phyloP scores from a whole-genome alignment of 2,113 vertebrate species.

The Prunella himalayana region DNA sequence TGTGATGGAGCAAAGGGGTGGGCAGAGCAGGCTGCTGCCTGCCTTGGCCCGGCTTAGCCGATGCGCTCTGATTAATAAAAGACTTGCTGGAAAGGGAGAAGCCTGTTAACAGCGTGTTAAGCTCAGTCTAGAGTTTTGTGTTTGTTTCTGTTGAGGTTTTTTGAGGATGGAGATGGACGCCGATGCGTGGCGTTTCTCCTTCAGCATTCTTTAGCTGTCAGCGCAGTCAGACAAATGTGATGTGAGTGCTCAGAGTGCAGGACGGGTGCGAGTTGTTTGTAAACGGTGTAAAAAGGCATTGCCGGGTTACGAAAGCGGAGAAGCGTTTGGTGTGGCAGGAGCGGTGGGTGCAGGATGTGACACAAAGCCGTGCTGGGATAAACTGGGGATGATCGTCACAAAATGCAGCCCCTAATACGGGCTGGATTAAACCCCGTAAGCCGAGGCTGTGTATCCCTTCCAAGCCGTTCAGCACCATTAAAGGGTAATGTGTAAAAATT shows the following conservation, averaged over 20 bases:
- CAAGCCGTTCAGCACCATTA: neutral
- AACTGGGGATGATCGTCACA: neutral
- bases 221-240: neutral
- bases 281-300: rapidly evolving
- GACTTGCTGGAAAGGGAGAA: neutral
- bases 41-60: neutral
- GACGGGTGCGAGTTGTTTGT: neutral
- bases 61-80: neutral
- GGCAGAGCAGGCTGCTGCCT: neutral
- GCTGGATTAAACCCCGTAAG: neutral
- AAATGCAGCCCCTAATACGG: neutral
- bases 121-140: neutral
- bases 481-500: neutral
- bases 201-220: neutral
- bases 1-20: neutral
- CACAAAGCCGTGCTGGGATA: neutral
- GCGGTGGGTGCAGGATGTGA: neutral
- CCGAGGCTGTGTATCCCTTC: neutral
- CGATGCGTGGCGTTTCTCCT: neutral
- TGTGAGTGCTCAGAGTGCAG: rapidly evolving
- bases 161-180: neutral
- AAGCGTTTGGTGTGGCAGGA: rapidly evolving
- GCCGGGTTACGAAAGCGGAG: neutral
- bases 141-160: neutral
- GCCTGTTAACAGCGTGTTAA: neutral